Evolutionary conservation across 2,113 vertebrate species (phyloP).

Genomic region (Toxotes jaculatrix): DNA sequence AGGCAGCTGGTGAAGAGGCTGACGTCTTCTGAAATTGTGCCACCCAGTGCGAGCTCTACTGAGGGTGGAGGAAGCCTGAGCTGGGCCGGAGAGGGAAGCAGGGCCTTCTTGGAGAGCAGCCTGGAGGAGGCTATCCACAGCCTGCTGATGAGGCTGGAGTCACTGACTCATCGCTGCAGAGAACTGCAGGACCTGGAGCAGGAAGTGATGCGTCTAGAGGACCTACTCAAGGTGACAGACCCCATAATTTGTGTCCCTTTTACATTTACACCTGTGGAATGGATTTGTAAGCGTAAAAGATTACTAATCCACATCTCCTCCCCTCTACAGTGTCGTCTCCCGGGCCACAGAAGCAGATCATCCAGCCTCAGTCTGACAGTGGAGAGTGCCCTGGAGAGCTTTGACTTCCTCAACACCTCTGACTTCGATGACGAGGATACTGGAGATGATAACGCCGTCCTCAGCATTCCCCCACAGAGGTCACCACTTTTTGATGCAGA

Average conservation of each 20-base stretch:
- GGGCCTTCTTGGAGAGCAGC: slow-evolving; percentile 90
- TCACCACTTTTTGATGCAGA: slow-evolving; percentile 91
- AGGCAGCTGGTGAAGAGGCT: slow-evolving; percentile 96
- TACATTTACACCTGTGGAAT: neutral
- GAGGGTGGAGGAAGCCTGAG: slow-evolving; percentile 78
- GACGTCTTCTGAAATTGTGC: slow-evolving; percentile 87
- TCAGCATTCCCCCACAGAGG: slow-evolving; percentile 86
- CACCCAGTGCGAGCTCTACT: slow-evolving; percentile 32
- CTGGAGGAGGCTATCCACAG: slow-evolving; percentile 94
- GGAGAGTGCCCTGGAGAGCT: slow-evolving; percentile 98
- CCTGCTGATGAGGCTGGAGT: slow-evolving; percentile 91
- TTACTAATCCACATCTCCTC: neutral
- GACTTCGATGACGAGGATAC: slow-evolving; percentile 98
- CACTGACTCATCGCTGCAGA: slow-evolving; percentile 90
- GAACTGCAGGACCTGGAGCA: slow-evolving; percentile 96
- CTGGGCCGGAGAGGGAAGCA: slow-evolving; percentile 89
- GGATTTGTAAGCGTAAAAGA: neutral
- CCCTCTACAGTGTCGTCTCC: slow-evolving; percentile 90
- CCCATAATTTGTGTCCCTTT: neutral
- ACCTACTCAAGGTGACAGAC: slow-evolving; percentile 91
- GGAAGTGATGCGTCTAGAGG: slow-evolving; percentile 94
- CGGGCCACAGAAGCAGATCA: slow-evolving; percentile 91
- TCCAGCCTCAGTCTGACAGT: slow-evolving; percentile 97
- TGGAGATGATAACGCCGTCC: slow-evolving; percentile 85
- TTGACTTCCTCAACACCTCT: slow-evolving; percentile 99